These are phyloP conservation scores for Cyrtonyx montezumae DNA, from an alignment of 2,113 vertebrate genomes.

Conservation along the genomic window DNA sequence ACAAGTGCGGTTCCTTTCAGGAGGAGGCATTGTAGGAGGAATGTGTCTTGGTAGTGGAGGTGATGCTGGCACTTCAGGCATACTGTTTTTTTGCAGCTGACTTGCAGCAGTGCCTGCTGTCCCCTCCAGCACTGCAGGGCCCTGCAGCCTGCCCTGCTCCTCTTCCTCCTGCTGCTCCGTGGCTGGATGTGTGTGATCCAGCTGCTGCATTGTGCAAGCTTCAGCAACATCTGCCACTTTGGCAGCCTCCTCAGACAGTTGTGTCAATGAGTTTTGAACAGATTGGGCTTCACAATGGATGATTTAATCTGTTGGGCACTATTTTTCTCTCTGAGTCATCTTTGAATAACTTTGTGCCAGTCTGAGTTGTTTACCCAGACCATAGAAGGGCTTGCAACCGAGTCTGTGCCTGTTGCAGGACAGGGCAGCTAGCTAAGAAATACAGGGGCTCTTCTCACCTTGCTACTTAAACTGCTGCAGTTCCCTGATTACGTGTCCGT, in stretches of 20 bases:
- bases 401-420: neutral
- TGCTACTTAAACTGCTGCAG: rapidly evolving
- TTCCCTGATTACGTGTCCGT: neutral
- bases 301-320: neutral
- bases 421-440: neutral
- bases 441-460: rapidly evolving
- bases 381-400: neutral
- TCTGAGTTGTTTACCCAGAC: too few relatives aligned
- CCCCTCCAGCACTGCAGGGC: rapidly evolving
- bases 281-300: conserved; percentile 8
- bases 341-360: neutral
- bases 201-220: neutral
- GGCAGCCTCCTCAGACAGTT: neutral
- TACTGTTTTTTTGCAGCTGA: neutral
- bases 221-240: neutral
- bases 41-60: neutral
- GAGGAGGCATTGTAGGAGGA: neutral
- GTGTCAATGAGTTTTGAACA: neutral
- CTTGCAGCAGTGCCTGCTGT: rapidly evolving
- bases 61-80: neutral
- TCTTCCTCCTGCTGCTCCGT: neutral
- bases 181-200: rapidly evolving
- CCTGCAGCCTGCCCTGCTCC: neutral
- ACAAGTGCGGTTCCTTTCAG: neutral
- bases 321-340: neutral